Evolutionary conservation across 2,888 invertebrate species (phyloP).

Genomic region (Drosophila mettleri): DNA sequence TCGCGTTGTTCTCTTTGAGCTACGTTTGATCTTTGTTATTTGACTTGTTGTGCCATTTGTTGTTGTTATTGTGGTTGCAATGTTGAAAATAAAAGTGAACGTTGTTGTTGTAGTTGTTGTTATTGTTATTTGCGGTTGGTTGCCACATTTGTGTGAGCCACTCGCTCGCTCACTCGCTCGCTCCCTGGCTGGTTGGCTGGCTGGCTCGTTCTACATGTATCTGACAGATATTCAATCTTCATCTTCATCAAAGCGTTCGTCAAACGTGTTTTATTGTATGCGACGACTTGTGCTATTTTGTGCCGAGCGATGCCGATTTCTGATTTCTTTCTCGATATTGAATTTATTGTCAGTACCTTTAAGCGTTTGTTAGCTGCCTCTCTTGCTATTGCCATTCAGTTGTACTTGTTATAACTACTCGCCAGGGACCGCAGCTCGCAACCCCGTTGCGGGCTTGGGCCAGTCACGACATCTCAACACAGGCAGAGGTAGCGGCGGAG

Average conservation of each 20-base stretch:
- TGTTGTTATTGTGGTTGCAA: slow-evolving; percentile 56
- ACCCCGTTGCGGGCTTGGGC: slow-evolving; percentile 11
- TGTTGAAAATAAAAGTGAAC: slow-evolving; percentile 74
- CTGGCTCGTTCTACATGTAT: slow-evolving; percentile 46
- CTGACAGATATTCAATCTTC: slow-evolving; percentile 77
- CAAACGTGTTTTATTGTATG: slow-evolving; percentile 78
- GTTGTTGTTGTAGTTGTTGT: slow-evolving; percentile 54
- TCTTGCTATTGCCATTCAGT: slow-evolving; percentile 17
- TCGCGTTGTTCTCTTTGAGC: slow-evolving; percentile 49
- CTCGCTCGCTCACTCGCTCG: slow-evolving; percentile 4
- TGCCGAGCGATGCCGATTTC: slow-evolving; percentile 39
- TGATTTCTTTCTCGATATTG: slow-evolving; percentile 50
- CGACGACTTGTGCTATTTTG: slow-evolving; percentile 68
- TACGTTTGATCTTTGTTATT: slow-evolving; percentile 73
- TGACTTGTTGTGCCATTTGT: slow-evolving; percentile 61
- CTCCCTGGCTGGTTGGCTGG: slow-evolving; percentile 19
- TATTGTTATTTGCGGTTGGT: slow-evolving; percentile 31
- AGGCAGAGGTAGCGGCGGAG: slow-evolving; percentile 27
- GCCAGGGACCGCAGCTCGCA: slow-evolving; percentile 16
- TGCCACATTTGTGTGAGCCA: slow-evolving; percentile 37
- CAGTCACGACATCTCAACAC: slow-evolving; percentile 73
- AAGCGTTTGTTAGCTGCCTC: slow-evolving; percentile 40
- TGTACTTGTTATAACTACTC: slow-evolving; percentile 44
- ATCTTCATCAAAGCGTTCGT: slow-evolving; percentile 71
- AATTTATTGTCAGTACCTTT: slow-evolving; percentile 55